phyloP scores from a whole-genome alignment of 2,113 vertebrate species.

The Pogona vitticeps region DNA sequence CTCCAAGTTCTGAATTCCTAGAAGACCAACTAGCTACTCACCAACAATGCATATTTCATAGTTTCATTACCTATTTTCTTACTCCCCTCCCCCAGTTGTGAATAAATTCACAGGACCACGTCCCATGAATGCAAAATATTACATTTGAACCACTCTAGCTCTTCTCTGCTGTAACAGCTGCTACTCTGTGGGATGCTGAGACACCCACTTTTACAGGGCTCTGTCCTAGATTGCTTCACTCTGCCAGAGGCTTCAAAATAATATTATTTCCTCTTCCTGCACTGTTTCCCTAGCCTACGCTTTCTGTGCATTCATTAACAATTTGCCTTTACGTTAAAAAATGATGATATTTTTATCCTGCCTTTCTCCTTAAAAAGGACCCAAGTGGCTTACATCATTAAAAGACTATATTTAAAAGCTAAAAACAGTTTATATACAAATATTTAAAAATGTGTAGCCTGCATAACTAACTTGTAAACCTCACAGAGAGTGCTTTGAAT shows the following conservation, averaged over 20 bases:
- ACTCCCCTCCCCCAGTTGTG: not conserved
- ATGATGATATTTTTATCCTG: too few relatives aligned
- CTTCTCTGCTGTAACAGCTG: not conserved
- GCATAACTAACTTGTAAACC: too few relatives aligned
- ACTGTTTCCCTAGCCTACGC: not conserved
- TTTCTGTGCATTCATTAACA: not conserved
- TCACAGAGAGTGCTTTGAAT: too few relatives aligned
- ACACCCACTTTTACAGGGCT: not conserved
- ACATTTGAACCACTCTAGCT: not conserved
- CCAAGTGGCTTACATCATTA: too few relatives aligned
- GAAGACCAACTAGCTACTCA: constrained; percentile 33
- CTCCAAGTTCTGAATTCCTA: constrained; percentile 55
- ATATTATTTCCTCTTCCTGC: not conserved
- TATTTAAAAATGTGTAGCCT: too few relatives aligned
- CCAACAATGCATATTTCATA: not conserved
- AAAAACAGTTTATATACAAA: too few relatives aligned
- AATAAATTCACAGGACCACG: not conserved
- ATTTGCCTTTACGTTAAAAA: not conserved
- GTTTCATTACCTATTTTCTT: not conserved
- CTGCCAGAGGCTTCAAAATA: not conserved
- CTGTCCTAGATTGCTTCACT: not conserved
- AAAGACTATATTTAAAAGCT: too few relatives aligned
- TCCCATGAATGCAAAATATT: not conserved
- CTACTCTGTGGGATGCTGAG: not conserved
- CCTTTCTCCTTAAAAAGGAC: too few relatives aligned